Conservation (phyloP, 2,797 vertebrate species). For the Hippoglossus hippoglossus region DNA sequence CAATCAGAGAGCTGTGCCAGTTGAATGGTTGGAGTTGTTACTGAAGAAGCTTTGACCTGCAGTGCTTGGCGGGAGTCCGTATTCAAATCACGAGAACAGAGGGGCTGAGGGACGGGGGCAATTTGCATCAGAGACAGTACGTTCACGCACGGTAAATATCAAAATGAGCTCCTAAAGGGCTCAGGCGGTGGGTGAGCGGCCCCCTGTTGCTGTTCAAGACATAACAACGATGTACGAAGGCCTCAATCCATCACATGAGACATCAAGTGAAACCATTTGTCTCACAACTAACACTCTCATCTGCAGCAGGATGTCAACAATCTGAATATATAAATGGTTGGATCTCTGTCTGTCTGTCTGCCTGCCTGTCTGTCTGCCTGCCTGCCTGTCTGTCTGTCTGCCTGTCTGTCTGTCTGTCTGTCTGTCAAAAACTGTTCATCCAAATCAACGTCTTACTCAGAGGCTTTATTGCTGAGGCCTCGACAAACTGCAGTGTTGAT, state of each 20-base stretch:
- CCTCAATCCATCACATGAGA: slow-evolving; percentile 22
- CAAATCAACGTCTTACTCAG: background rate
- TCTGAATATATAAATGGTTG: background rate
- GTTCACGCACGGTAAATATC: slow-evolving; percentile 21
- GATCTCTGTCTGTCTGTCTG: background rate
- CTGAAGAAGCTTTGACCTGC: slow-evolving; percentile 19
- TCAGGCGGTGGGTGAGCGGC: slow-evolving; percentile 30
- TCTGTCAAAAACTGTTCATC: background rate
- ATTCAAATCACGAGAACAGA: slow-evolving; percentile 19
- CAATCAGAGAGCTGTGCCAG: background rate
- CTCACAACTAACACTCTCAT: background rate
- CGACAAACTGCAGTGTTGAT: too few relatives aligned
- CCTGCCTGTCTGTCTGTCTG: background rate
- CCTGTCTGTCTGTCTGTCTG: background rate
- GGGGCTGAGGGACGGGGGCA: slow-evolving; percentile 1
- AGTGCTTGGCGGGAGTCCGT: slow-evolving; percentile 14
- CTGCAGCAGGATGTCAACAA: background rate
- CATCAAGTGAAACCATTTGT: background rate
- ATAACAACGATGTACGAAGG: slow-evolving; percentile 14
- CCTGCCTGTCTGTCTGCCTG: background rate
- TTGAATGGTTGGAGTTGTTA: slow-evolving; percentile 5
- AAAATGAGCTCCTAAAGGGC: slow-evolving; percentile 32
- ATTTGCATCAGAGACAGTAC: slow-evolving; percentile 19
- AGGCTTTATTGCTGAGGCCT: background rate
- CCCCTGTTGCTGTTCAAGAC: slow-evolving; percentile 27